Conservation (phyloP, 2,797 vertebrate genomes). For the Tragelaphus eurycerus region DNA sequence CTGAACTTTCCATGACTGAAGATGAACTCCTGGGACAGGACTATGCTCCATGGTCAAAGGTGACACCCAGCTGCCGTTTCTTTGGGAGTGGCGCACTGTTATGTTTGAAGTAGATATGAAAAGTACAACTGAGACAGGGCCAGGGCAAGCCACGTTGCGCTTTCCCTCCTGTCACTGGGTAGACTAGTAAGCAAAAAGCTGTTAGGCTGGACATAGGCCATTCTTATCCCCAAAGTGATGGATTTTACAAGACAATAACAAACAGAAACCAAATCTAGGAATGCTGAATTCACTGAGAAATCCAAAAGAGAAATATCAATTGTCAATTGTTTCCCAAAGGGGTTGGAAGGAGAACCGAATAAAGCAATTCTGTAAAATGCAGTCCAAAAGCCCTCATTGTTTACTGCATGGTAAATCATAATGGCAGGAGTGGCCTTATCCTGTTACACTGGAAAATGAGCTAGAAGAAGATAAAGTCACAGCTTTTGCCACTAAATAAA, state of each 20-base stretch:
- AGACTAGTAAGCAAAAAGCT: conserved; percentile 44
- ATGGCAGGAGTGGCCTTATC: conserved; percentile 64
- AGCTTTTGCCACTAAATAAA: conserved; percentile 55
- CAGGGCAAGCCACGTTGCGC: neutral
- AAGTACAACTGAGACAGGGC: neutral
- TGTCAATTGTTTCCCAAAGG: conserved; percentile 62
- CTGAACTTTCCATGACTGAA: neutral
- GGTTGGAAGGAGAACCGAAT: conserved; percentile 47
- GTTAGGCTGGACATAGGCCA: conserved; percentile 34
- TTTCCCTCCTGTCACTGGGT: neutral
- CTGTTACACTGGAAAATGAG: conserved; percentile 60
- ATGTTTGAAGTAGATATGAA: neutral
- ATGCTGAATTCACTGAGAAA: conserved; percentile 62
- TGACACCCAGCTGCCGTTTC: neutral
- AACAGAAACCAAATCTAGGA: conserved; percentile 71
- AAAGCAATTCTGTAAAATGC: conserved; percentile 60
- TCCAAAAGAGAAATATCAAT: conserved; percentile 72
- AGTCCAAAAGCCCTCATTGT: conserved; percentile 63
- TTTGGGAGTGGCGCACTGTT: neutral
- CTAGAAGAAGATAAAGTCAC: conserved; percentile 65
- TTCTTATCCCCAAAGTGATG: conserved; percentile 45
- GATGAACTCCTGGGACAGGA: neutral
- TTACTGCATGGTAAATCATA: conserved; percentile 65
- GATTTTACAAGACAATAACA: conserved; percentile 57
- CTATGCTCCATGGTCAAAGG: neutral